Evolutionary conservation across 2,113 vertebrate species (phyloP).

Genomic region (Rhea pennata): DNA sequence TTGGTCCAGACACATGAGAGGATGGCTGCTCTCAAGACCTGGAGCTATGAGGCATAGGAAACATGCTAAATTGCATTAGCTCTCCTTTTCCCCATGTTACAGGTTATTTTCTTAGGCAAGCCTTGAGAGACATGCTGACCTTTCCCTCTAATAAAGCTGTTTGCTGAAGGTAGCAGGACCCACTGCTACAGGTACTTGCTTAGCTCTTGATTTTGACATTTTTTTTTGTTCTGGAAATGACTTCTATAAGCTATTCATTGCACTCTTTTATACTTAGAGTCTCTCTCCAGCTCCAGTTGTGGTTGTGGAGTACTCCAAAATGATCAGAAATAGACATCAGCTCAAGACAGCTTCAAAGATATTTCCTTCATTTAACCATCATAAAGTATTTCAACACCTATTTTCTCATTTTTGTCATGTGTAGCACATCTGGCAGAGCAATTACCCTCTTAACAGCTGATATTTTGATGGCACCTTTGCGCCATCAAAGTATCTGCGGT

Average conservation of each 20-base stretch:
- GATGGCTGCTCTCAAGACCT: background rate
- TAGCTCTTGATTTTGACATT: background rate
- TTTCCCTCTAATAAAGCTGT: background rate
- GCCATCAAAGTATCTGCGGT: background rate
- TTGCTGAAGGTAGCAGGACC: background rate
- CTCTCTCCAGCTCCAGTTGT: background rate
- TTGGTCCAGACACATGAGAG: fast-evolving
- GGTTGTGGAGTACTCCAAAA: background rate
- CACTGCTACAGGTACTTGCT: background rate
- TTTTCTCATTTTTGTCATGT: background rate
- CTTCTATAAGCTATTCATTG: background rate
- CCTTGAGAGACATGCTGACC: background rate
- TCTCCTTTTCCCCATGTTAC: background rate
- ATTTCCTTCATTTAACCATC: background rate
- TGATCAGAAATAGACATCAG: background rate
- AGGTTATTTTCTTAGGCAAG: background rate
- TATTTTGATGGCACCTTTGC: background rate
- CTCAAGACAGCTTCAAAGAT: background rate
- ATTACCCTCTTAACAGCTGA: background rate
- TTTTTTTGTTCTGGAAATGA: background rate
- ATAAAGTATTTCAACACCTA: background rate
- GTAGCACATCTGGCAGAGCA: background rate
- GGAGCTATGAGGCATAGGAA: background rate
- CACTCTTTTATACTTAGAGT: background rate
- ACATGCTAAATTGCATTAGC: background rate